A percentile compares a stretch with the other conserved stretches of the same genome.
phyloP scores from a whole-genome alignment of 2,113 vertebrate species.

The Micronycteris hirsuta region DNA sequence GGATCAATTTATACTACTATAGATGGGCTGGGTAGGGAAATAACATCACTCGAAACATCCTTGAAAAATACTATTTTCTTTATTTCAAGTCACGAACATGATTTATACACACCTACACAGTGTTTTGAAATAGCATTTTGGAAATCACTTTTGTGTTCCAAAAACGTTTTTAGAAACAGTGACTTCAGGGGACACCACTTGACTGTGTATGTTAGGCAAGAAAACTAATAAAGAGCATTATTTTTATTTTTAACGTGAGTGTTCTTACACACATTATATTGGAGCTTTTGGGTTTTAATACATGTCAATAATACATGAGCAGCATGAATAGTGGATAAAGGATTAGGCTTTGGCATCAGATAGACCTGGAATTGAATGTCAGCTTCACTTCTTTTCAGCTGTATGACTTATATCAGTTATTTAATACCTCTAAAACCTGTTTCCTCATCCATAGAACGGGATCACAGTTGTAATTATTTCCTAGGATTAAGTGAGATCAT shows the following conservation, averaged over 20 bases:
- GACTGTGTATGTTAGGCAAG: not conserved
- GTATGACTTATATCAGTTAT: not conserved
- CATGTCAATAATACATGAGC: not conserved
- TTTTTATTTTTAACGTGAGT: not conserved
- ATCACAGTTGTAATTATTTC: not conserved
- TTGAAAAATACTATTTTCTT: not conserved
- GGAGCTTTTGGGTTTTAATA: not conserved
- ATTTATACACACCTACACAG: not conserved
- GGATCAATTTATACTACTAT: not conserved
- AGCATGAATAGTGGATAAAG: not conserved
- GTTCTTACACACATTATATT: not conserved
- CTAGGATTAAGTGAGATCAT: constrained; percentile 15
- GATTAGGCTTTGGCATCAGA: not conserved
- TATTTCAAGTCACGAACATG: not conserved
- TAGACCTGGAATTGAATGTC: not conserved
- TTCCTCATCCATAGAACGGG: not conserved
- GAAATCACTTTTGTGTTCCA: not conserved
- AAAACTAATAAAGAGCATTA: not conserved
- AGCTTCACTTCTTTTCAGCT: not conserved
- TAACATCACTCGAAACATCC: not conserved
- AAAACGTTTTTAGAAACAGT: not conserved
- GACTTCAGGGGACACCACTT: not conserved
- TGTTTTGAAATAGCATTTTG: constrained; percentile 14
- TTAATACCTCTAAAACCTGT: not conserved
- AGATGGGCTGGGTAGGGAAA: not conserved